Percentiles rank a stretch among this genome's conserved stretches.
Evolutionary conservation across 2,113 vertebrate genomes (phyloP).

Genomic region (Henicopernis longicauda): DNA sequence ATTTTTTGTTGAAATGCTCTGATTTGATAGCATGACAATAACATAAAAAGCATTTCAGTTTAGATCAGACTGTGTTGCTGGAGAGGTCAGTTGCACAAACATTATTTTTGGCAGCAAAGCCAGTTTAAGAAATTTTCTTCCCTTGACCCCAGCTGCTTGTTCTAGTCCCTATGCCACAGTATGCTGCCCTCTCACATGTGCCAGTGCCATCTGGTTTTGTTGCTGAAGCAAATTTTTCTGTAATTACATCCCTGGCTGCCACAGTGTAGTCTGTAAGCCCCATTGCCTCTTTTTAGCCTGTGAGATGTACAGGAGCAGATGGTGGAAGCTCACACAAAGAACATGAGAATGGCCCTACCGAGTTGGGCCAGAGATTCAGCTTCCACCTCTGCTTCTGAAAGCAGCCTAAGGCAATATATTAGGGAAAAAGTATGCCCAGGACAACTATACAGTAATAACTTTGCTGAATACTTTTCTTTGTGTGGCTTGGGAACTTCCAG

Average conservation of each 20-base stretch:
- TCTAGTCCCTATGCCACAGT: not conserved
- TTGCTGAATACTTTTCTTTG: not conserved
- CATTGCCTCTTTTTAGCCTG: not conserved
- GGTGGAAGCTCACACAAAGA: not conserved
- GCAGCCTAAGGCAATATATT: not conserved
- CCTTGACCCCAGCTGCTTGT: not conserved
- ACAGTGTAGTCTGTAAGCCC: not conserved
- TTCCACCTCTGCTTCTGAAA: not conserved
- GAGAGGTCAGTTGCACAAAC: not conserved
- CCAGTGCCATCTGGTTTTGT: not conserved
- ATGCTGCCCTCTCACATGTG: not conserved
- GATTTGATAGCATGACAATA: not conserved
- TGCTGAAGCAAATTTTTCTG: not conserved
- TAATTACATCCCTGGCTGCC: not conserved
- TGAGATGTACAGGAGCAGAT: not conserved
- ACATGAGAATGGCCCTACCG: not conserved
- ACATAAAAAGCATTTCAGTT: not conserved
- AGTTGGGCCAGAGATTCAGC: not conserved
- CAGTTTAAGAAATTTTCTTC: not conserved
- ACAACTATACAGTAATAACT: not conserved
- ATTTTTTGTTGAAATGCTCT: not conserved
- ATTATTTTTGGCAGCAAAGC: not conserved
- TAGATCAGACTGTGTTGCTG: not conserved
- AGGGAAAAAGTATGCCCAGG: not conserved
- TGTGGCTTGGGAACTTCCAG: not conserved